phyloP scores from a whole-genome alignment of 2,888 invertebrate species.

The Colostygia pectinataria region DNA sequence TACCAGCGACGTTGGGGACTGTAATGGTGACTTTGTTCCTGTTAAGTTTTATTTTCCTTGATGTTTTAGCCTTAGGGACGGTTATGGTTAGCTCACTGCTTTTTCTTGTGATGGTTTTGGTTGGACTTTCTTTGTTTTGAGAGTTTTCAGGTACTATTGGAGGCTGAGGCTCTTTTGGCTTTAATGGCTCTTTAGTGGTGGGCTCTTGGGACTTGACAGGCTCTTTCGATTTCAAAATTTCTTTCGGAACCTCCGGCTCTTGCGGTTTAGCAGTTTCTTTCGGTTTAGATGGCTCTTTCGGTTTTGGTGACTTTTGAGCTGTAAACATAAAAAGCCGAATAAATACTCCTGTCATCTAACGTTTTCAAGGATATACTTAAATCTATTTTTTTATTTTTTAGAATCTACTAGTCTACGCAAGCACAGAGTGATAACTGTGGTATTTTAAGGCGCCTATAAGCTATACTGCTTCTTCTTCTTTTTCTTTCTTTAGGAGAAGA shows the following conservation, averaged over 20 bases:
- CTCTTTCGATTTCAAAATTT: slow-evolving; percentile 3
- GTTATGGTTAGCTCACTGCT: slow-evolving; percentile 63
- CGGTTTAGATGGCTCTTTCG: slow-evolving; percentile 1
- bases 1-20: slow-evolving; percentile 14
- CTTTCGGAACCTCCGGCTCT: no score
- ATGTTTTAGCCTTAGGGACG: slow-evolving; percentile 58
- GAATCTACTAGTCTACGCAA: no score
- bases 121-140: slow-evolving; percentile 13
- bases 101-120: slow-evolving; percentile 50
- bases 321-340: slow-evolving; percentile 20
- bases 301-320: slow-evolving; percentile 38
- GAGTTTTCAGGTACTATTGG: slow-evolving; percentile 2
- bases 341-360: no score
- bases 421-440: no score
- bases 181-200: neutral
- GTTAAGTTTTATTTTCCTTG: slow-evolving; percentile 71
- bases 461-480: no score
- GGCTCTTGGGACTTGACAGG: slow-evolving; percentile 2
- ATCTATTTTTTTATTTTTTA: no score
- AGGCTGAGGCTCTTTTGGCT: slow-evolving; percentile 1
- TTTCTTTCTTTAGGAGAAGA: no score
- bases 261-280: neutral
- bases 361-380: no score
- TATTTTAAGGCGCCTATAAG: no score
- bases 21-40: slow-evolving; percentile 46